Base-by-base conservation (phyloP, 30 jellyfish, hydroid and myxozoan species). In the Chironex yamaguchii region DNA sequence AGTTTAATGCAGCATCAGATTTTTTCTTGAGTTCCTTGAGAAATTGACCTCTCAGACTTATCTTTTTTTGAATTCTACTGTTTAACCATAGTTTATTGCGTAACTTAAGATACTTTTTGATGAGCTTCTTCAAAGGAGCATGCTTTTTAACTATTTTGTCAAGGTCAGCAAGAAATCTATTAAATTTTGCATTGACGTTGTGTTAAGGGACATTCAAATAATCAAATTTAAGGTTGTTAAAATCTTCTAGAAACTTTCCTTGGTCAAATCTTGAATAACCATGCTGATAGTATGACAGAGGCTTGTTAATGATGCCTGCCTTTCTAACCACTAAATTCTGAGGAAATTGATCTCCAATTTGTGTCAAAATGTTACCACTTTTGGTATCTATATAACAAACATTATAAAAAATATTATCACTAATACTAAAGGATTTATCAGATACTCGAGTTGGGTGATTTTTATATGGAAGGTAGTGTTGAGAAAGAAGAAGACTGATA, bases 361-460 rank as follows among this genome's bases (percentile, higher is more conserved):
- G 79, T 26, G 88, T 76, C 58, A 76, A 17, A 58, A 76, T 76
- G 62, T 76, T 76, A 49, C 88, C 88, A 76, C 79, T 76, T 25
- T 29, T 72, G 48, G 86, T 54, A n/a, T n/a, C n/a, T n/a, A n/a
- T n/a, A n/a, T n/a, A n/a, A n/a, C n/a, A n/a, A n/a, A n/a, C n/a
- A n/a, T n/a, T n/a, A n/a, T n/a, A n/a, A n/a, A n/a, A n/a, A n/a
- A n/a, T n/a, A n/a, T n/a, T n/a, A n/a, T n/a, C n/a, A n/a, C n/a
- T n/a, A n/a, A n/a, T n/a, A n/a, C n/a, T n/a, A n/a, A n/a, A n/a
- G n/a, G n/a, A n/a, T n/a, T n/a, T n/a, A n/a, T n/a, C n/a, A n/a
- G n/a, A n/a, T n/a, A n/a, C n/a, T n/a, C n/a, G n/a, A n/a, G n/a
- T n/a, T n/a, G n/a, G n/a, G n/a, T n/a, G n/a, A n/a, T n/a, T n/a